phyloP scores from a whole-genome alignment of 2,113 vertebrate species.

The Camelus bactrianus region DNA sequence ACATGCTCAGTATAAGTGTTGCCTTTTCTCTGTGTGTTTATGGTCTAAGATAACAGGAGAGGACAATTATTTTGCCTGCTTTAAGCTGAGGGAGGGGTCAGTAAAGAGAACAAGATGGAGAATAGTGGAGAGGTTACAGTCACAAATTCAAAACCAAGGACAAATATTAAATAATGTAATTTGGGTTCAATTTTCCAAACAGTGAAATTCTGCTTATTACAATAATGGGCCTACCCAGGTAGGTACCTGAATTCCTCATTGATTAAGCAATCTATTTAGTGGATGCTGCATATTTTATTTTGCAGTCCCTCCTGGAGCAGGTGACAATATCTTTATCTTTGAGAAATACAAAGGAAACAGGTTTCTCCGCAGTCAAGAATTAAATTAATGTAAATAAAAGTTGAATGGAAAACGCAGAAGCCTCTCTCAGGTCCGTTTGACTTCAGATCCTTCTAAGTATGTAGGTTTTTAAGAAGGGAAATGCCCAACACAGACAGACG shows the following conservation, averaged over 20 bases:
- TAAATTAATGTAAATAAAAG: conserved; percentile 26
- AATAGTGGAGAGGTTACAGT: background rate
- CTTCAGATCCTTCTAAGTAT: background rate
- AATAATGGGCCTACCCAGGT: background rate
- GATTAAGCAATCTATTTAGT: background rate
- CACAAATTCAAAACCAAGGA: background rate
- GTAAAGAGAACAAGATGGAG: background rate
- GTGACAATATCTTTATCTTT: background rate
- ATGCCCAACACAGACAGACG: background rate
- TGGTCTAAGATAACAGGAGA: background rate
- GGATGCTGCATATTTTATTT: background rate
- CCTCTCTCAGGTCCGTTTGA: background rate
- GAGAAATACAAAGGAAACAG: conserved; percentile 1
- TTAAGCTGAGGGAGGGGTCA: background rate
- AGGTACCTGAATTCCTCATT: background rate
- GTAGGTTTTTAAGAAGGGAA: background rate
- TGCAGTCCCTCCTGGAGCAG: background rate
- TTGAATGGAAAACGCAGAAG: background rate
- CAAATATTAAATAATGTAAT: background rate
- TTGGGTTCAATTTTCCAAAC: background rate
- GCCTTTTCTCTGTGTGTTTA: background rate
- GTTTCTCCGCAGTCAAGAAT: background rate
- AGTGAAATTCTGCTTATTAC: background rate
- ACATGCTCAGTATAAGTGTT: background rate
- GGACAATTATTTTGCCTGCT: background rate